phyloP scores from a whole-genome alignment of 2,113 vertebrate species.

The Orientallactaga bullata region DNA sequence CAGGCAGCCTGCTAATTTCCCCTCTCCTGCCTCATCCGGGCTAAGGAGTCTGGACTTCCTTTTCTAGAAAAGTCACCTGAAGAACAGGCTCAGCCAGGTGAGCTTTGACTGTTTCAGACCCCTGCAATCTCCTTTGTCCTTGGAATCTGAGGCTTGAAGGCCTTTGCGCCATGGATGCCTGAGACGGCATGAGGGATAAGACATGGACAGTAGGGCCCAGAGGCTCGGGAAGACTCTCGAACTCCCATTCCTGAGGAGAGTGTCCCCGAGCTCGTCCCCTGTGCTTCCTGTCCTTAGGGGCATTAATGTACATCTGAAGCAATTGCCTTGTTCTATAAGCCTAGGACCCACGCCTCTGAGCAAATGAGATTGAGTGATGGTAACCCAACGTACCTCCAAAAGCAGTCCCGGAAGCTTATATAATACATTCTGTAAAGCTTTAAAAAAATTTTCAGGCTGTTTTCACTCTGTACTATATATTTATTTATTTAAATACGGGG shows the following conservation, averaged over 20 bases:
- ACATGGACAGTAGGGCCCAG: neutral
- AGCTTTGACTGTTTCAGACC: neutral
- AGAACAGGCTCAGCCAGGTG: neutral
- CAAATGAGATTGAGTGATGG: neutral
- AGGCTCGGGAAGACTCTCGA: neutral
- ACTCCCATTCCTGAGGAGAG: neutral
- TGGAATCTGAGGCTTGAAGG: neutral
- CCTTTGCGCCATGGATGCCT: neutral
- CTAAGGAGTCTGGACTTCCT: neutral
- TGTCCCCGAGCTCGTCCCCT: neutral
- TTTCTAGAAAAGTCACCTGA: neutral
- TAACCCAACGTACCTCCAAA: neutral
- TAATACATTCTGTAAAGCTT: neutral
- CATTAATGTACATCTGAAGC: neutral
- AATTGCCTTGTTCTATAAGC: neutral
- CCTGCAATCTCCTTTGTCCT: neutral
- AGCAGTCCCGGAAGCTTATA: neutral
- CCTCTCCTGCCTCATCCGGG: too few species aligned
- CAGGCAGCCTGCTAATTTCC: too few species aligned
- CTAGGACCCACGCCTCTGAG: neutral
- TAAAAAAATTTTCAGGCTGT: neutral
- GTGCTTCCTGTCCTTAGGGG: neutral
- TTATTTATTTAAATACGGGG: too few species aligned
- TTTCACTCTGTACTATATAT: neutral
- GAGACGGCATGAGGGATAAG: neutral